A percentile compares a stretch with the other conserved stretches of the same genome.
These are phyloP conservation scores for Calypte anna DNA, from an alignment of 2,113 vertebrate species.

Conservation along the genomic window DNA sequence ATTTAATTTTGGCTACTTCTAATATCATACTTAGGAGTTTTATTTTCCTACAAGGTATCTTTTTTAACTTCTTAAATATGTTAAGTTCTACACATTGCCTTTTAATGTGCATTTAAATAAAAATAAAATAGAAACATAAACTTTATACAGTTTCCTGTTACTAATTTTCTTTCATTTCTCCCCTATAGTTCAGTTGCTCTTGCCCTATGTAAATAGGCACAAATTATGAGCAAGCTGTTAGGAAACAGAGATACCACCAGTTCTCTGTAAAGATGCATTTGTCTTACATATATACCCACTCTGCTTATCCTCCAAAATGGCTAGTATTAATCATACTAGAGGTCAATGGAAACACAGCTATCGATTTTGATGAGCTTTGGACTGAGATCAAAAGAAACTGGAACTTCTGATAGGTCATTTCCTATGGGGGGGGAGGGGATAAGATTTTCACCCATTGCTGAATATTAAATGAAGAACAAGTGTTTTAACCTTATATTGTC, in stretches of 20 bases:
- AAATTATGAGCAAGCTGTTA: not conserved
- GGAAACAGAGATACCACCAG: not conserved
- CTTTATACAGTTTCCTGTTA: not conserved
- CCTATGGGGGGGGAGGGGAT: not conserved
- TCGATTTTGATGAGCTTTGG: not conserved
- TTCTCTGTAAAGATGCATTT: not conserved
- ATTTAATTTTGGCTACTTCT: not conserved
- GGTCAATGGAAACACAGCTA: not conserved
- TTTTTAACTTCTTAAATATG: not conserved
- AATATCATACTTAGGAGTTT: not conserved
- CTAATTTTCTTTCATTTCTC: not conserved
- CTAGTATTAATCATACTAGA: not conserved
- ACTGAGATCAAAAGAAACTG: conserved; percentile 16
- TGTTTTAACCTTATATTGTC: not conserved
- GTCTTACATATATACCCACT: not conserved
- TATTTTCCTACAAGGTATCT: not conserved
- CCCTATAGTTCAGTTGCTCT: not conserved
- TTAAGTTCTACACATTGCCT: not conserved
- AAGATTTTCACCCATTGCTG: not conserved
- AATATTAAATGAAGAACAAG: not conserved
- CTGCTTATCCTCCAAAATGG: not conserved
- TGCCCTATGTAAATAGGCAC: not conserved
- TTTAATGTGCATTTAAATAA: not conserved
- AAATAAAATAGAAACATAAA: not conserved
- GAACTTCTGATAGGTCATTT: not conserved